Evolutionary conservation across 2,797 vertebrate species (phyloP), one percentile per base, ranked within the genome.

Genomic region (Sebastes hubbsi): DNA sequence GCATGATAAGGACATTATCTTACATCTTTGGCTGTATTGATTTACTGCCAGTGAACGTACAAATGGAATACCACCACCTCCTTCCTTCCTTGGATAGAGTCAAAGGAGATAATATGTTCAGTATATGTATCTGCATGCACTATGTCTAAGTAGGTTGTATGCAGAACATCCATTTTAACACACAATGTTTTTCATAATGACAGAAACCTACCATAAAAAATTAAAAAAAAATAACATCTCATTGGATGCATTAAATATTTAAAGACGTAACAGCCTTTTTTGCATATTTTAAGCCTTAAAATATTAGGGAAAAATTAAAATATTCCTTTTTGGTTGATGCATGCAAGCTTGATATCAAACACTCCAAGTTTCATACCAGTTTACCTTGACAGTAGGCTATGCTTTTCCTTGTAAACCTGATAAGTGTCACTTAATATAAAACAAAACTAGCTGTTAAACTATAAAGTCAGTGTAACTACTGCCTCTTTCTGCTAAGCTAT

Each of bases 1-100:
- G 62, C 72, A 81, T 29, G 93, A 95, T 95, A 95, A 94, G 88
- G 64, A 79, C 78, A 88, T 75, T 91, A 94, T 94, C 94, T 92
- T 80, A 86, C 87, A 94, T 95, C 91, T 90, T 73, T 86, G 82
- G 77, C 75, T 87, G 73, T 91, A 95, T 91, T 93, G 91, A 94
- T 94, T 93, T 90, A 93, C 84, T 90, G 82, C 38, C 5, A 22
- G 71, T 81, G 79, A 87, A 66, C 67, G 56, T 73, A 64, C 80
- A 80, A 79, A 86, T 86, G 72, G 22, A 69, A 82, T 42, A 66
- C 25, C 54, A 62, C 73, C 46, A 63, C 60, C 82, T 77, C 73
- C 55, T 81, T 63, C 60, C 74, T 68, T 65, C 76, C 49, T 74
- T 72, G 22, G 64, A 85, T 66, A 77, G 22, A 71, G 77, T 61